A percentile compares a stretch with the other conserved stretches of the same genome.
phyloP scores from a whole-genome alignment of 2,113 vertebrate genomes.

The Delphinus delphis region DNA sequence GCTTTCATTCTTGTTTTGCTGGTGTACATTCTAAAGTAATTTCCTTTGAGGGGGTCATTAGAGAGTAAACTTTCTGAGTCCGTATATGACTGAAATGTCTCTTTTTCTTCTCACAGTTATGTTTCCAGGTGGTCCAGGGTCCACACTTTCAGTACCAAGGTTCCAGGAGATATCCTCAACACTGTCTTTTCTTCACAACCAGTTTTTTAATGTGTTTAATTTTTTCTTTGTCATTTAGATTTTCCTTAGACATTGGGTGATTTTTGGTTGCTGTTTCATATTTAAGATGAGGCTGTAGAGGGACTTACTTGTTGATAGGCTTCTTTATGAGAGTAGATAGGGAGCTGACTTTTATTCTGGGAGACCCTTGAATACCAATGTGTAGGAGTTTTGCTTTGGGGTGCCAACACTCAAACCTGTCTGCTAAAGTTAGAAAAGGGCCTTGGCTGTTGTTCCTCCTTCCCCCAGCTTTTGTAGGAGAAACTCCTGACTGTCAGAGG shows the following conservation, averaged over 20 bases:
- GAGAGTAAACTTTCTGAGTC: not conserved
- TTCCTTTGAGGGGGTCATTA: not conserved
- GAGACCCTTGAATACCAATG: not conserved
- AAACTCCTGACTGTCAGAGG: not conserved
- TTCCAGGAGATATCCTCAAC: not conserved
- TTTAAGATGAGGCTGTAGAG: not conserved
- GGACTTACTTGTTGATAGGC: not conserved
- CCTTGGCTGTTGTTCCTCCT: not conserved
- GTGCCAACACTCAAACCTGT: not conserved
- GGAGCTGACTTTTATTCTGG: not conserved
- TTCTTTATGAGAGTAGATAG: not conserved
- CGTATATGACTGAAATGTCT: not conserved
- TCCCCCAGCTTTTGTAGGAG: not conserved
- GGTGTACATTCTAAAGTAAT: not conserved
- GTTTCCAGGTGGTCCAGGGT: not conserved
- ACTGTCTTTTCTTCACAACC: not conserved
- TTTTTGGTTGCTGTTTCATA: not conserved
- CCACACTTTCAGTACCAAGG: not conserved
- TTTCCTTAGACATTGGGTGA: constrained; percentile 3
- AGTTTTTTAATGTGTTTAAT: not conserved
- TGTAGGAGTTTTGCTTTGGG: not conserved
- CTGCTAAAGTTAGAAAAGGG: not conserved
- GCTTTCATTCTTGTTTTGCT: constrained; percentile 39
- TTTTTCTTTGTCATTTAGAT: not conserved
- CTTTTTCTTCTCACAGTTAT: not conserved